These are phyloP conservation scores for Helleia helle DNA, from an alignment of 2,888 invertebrate genomes.

Conservation along the genomic window DNA sequence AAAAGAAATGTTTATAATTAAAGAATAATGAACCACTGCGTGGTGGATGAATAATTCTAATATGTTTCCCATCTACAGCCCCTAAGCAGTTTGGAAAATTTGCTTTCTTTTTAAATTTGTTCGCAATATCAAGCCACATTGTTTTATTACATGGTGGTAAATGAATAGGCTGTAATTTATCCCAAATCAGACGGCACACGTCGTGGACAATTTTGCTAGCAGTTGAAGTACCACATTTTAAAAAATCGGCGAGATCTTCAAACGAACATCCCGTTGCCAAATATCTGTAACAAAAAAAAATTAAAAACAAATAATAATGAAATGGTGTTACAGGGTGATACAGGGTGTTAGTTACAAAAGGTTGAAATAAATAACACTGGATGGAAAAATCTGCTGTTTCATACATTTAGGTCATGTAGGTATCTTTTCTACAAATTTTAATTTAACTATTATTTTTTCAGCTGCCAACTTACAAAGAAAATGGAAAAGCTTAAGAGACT, in stretches of 20 bases:
- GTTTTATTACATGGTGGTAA: not conserved
- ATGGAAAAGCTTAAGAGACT: conserved; percentile 21
- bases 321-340: conserved; percentile 1
- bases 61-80: not conserved
- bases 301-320: conserved; percentile 2
- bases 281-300: conserved; percentile 6
- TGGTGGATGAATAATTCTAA: too few species aligned
- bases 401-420: too few species aligned
- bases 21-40: conserved; percentile 3
- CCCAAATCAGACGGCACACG: not conserved
- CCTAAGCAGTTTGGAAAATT: not conserved
- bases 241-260: not conserved
- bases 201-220: conserved; percentile 2
- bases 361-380: conserved; percentile 3
- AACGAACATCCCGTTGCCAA: not conserved
- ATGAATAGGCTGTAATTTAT: conserved; percentile 4
- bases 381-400: too few species aligned
- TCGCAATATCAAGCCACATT: not conserved
- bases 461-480: conserved; percentile 18
- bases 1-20: conserved; percentile 6
- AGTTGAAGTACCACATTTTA: conserved; percentile 6
- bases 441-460: too few species aligned
- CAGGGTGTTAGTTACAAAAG: conserved; percentile 6
- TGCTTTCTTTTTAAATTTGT: not conserved
- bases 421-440: conserved; percentile 9